phyloP scores from a whole-genome alignment of 1,140 invertebrate genomes.

The Anastrepha ludens region DNA sequence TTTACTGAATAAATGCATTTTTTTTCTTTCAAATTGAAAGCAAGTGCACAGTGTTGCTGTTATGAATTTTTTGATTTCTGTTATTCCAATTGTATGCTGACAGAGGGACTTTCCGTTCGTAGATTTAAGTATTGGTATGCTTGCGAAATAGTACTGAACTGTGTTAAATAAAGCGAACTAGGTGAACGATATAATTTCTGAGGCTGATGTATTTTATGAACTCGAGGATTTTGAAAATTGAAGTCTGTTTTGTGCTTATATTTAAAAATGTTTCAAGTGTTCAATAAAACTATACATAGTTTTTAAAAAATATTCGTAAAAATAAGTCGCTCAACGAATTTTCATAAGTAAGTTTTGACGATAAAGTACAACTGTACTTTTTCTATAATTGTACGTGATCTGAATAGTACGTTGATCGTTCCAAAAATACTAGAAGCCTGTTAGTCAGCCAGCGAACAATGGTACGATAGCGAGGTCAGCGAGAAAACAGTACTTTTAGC shows the following conservation, averaged over 20 bases:
- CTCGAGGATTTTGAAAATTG: no score
- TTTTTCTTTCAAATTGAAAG: background rate
- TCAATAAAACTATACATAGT: no score
- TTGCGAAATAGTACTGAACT: background rate
- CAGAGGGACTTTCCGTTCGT: background rate
- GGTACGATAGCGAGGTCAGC: conserved; percentile 9
- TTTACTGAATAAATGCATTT: background rate
- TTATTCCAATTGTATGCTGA: background rate
- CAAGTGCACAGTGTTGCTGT: conserved; percentile 13
- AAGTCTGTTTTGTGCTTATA: no score
- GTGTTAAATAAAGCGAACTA: background rate
- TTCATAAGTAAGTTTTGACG: background rate
- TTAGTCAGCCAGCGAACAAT: background rate
- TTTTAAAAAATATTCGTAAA: no score
- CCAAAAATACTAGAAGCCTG: background rate
- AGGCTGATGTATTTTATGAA: no score
- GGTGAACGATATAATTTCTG: background rate
- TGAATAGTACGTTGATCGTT: background rate
- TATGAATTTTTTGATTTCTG: background rate
- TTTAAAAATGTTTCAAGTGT: no score
- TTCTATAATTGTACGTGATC: conserved; percentile 34
- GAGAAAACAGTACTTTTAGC: conserved; percentile 38
- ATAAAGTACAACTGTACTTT: background rate
- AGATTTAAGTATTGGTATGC: background rate
- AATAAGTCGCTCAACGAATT: no score